Conservation (phyloP, 2,888 invertebrate genomes). For the Zaprionus bogoriensis region DNA sequence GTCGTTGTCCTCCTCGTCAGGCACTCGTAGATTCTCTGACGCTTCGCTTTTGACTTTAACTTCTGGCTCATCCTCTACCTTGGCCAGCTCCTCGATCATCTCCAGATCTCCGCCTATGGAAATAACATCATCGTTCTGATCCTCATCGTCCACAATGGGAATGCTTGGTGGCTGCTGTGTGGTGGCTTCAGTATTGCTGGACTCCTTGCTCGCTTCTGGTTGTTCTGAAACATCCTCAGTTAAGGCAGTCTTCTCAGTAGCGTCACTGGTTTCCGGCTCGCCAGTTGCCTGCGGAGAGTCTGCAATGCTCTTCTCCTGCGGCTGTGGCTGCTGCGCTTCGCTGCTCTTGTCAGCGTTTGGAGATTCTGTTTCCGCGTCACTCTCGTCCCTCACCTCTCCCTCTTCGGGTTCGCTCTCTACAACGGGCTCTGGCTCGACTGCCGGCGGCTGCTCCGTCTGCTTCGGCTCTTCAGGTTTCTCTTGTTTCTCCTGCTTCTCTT, state of each 20-base stretch:
- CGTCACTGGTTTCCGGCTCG: neutral
- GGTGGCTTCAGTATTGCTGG: neutral
- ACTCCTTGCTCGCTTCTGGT: neutral
- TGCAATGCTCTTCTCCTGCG: too few species aligned
- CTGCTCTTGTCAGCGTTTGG: neutral
- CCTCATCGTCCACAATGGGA: slow-evolving; percentile 81
- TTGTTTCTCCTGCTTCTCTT: slow-evolving; percentile 49
- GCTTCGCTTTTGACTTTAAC: slow-evolving; percentile 53
- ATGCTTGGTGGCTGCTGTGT: slow-evolving; percentile 78
- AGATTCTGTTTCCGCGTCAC: slow-evolving; percentile 4
- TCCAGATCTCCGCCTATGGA: slow-evolving; percentile 82
- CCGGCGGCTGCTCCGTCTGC: slow-evolving; percentile 4
- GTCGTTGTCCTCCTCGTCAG: slow-evolving; percentile 69
- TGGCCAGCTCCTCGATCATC: slow-evolving; percentile 80
- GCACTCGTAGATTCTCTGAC: slow-evolving; percentile 3
- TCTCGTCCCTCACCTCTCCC: slow-evolving; percentile 59
- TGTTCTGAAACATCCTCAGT: slow-evolving; percentile 5
- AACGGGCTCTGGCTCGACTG: slow-evolving; percentile 30
- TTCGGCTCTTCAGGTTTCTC: neutral
- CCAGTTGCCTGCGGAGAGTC: neutral
- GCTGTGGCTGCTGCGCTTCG: neutral
- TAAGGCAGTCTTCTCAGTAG: neutral
- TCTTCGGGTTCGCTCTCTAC: slow-evolving; percentile 72
- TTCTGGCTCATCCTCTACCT: slow-evolving; percentile 52
- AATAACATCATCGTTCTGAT: slow-evolving; percentile 81